Percentiles rank a stretch among this genome's conserved stretches.
Evolutionary conservation across 2,797 vertebrate species (phyloP).

Genomic region (Peromyscus melanophrys): DNA sequence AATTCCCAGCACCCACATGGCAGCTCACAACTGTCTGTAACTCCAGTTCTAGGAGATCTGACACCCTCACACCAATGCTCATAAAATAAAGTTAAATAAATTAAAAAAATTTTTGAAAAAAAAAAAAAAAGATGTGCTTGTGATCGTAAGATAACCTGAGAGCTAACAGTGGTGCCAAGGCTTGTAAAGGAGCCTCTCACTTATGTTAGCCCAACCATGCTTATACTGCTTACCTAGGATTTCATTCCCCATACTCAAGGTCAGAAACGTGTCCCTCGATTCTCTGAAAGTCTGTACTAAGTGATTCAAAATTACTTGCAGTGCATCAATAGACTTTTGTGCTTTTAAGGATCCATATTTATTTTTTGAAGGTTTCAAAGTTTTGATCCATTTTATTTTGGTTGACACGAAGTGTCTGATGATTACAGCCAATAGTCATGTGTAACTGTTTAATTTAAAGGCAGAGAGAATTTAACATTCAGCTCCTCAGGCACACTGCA

Average conservation of each 20-base stretch:
- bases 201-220: neutral
- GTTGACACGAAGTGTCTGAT: neutral
- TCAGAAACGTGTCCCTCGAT: neutral
- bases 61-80: no score
- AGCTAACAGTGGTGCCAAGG: neutral
- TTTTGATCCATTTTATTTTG: neutral
- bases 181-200: neutral
- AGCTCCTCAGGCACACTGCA: neutral
- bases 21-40: no score
- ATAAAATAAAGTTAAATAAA: no score
- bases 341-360: constrained; percentile 27
- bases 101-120: no score
- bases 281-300: neutral
- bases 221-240: neutral
- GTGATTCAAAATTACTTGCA: constrained; percentile 29
- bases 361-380: constrained; percentile 33
- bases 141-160: neutral
- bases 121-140: neutral
- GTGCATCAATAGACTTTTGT: neutral
- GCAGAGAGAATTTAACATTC: constrained; percentile 9
- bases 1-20: no score
- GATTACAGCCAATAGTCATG: neutral
- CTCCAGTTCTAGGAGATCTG: no score
- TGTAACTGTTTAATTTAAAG: constrained; percentile 51
- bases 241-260: neutral